phyloP scores from a whole-genome alignment of 2,113 vertebrate genomes.

The Guaruba guarouba region DNA sequence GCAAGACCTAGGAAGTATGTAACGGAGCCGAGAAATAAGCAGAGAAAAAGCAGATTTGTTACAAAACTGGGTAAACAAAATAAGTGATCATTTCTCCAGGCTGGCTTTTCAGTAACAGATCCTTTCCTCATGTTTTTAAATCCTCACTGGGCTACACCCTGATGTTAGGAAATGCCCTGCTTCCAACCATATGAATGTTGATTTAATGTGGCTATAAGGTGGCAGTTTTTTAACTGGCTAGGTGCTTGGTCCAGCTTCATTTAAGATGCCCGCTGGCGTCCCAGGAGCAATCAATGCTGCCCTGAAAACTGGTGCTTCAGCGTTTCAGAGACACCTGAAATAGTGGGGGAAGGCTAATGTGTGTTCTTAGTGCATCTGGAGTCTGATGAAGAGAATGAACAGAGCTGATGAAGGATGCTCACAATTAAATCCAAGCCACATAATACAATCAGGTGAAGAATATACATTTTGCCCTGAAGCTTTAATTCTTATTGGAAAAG shows the following conservation, averaged over 20 bases:
- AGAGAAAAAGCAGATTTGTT: not conserved
- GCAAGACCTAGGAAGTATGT: not conserved
- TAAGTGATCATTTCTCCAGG: not conserved
- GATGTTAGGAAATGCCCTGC: not conserved
- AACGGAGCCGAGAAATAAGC: not conserved
- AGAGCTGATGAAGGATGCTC: constrained; percentile 1
- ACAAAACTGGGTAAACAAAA: not conserved
- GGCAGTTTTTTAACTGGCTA: not conserved
- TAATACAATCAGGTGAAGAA: constrained; percentile 16
- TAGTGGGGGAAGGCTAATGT: not conserved
- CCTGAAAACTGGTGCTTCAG: not conserved
- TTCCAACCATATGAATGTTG: not conserved
- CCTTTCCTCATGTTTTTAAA: not conserved
- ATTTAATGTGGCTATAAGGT: not conserved
- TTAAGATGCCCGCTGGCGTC: not conserved
- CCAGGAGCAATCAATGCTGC: not conserved
- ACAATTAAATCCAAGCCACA: constrained; percentile 25
- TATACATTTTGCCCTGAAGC: not conserved
- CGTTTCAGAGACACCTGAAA: not conserved
- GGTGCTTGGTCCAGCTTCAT: not conserved
- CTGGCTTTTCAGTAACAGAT: not conserved
- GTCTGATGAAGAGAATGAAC: not conserved
- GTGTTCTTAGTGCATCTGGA: not conserved
- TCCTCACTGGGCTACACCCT: not conserved
- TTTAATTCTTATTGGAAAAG: not conserved